Percentiles rank a stretch among this genome's conserved stretches.
phyloP scores from a whole-genome alignment of 2,113 vertebrate species.

The Phalacrocorax brasilianus region DNA sequence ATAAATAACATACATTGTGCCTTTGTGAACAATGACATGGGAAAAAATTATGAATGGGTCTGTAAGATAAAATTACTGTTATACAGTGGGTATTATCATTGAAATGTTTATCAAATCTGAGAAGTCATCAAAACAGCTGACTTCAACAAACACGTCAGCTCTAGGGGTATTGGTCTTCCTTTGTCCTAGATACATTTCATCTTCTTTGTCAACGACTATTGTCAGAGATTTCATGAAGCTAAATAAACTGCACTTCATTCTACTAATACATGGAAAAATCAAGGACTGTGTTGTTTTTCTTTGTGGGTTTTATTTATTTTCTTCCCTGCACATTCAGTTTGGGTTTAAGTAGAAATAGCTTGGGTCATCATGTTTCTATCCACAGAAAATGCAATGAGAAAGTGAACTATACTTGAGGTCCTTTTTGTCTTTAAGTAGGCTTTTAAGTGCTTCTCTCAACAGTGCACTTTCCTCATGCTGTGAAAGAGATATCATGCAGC shows the following conservation, averaged over 20 bases:
- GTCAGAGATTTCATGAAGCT: slow-evolving; percentile 82
- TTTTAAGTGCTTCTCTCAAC: background rate
- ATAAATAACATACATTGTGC: slow-evolving; percentile 51
- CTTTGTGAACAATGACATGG: background rate
- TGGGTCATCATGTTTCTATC: background rate
- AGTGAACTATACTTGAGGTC: background rate
- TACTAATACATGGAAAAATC: slow-evolving; percentile 61
- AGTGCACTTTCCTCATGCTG: background rate
- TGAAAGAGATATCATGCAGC: background rate
- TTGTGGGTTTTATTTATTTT: background rate
- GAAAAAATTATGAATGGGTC: background rate
- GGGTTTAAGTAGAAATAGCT: background rate
- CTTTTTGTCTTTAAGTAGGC: background rate
- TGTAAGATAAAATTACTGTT: slow-evolving; percentile 73
- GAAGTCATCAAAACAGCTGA: slow-evolving; percentile 81
- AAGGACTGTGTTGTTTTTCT: background rate
- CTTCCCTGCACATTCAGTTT: background rate
- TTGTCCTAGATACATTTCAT: slow-evolving; percentile 79
- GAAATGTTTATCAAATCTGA: slow-evolving; percentile 81
- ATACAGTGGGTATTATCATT: slow-evolving; percentile 74
- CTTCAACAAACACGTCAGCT: slow-evolving; percentile 78
- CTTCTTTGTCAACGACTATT: slow-evolving; percentile 73
- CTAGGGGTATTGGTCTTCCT: slow-evolving; percentile 76
- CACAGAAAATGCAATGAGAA: background rate
- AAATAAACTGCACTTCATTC: slow-evolving; percentile 78